Percentiles rank a stretch among this genome's conserved stretches.
These are phyloP conservation scores for Macrophya alboannulata DNA, from an alignment of 2,888 invertebrate genomes.

Conservation along the genomic window DNA sequence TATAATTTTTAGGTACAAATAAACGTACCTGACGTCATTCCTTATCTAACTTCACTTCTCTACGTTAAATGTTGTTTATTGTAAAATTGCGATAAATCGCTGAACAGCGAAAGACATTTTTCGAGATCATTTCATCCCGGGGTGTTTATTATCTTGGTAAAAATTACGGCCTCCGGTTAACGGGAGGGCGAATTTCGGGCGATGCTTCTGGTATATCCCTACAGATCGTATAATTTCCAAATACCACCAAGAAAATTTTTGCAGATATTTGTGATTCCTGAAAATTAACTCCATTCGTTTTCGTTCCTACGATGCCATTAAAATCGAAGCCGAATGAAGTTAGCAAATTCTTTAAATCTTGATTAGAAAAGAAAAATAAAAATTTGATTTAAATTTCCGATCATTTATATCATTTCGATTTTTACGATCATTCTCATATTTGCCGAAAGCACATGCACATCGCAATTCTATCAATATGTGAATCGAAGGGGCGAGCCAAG, in stretches of 20 bases:
- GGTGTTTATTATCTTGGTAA: constrained; percentile 13
- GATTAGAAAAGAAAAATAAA: background rate
- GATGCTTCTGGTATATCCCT: background rate
- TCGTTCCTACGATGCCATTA: background rate
- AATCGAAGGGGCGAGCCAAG: constrained; percentile 43
- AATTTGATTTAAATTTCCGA: background rate
- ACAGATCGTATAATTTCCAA: background rate
- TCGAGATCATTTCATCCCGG: constrained; percentile 1
- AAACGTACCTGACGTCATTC: background rate
- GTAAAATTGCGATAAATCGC: background rate
- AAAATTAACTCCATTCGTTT: background rate
- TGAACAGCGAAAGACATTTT: constrained; percentile 25
- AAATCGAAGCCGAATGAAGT: background rate
- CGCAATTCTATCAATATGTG: constrained; percentile 4
- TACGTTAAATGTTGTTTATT: background rate
- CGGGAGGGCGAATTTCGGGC: background rate
- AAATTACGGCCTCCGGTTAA: constrained; percentile 14
- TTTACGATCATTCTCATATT: background rate
- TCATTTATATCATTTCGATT: background rate
- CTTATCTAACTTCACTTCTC: background rate
- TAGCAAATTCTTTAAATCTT: background rate
- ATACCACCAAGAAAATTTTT: background rate
- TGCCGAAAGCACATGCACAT: background rate
- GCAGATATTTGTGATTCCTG: background rate
- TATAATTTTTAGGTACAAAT: background rate